phyloP scores from a whole-genome alignment of 2,888 invertebrate species.

The Acleris literana region DNA sequence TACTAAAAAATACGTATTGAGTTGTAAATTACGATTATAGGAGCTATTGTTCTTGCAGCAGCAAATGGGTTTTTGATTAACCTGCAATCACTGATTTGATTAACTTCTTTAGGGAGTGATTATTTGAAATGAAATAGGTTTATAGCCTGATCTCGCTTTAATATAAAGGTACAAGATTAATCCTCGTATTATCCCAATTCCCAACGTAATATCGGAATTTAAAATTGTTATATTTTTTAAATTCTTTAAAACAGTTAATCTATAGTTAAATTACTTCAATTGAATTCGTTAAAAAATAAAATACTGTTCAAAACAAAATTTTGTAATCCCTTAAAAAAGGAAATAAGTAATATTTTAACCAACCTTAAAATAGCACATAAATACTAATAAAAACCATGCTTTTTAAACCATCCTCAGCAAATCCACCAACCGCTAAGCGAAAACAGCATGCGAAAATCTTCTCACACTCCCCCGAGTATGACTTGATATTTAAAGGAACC shows the following conservation, averaged over 20 bases:
- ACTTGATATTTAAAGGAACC: constrained; percentile 1
- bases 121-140: background rate
- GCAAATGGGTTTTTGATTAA: constrained; percentile 30
- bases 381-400: too few species aligned
- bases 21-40: constrained; percentile 17
- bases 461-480: background rate
- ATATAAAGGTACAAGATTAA: background rate
- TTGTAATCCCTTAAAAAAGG: too few species aligned
- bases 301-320: too few species aligned
- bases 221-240: too few species aligned
- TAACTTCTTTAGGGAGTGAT: constrained; percentile 3
- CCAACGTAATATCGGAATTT: too few species aligned
- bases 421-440: background rate
- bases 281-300: too few species aligned
- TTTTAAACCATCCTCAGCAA: background rate
- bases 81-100: constrained; percentile 16
- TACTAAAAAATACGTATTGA: constrained; percentile 6
- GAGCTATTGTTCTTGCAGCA: constrained; percentile 2
- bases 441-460: background rate
- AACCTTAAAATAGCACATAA: too few species aligned
- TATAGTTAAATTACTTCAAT: too few species aligned
- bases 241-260: too few species aligned
- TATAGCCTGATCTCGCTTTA: constrained; percentile 2
- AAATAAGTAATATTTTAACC: too few species aligned
- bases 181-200: too few species aligned